Evolutionary conservation across 2,888 invertebrate genomes (phyloP), one percentile per base, ranked within the genome.

Genomic region (Cheilosia grossa): DNA sequence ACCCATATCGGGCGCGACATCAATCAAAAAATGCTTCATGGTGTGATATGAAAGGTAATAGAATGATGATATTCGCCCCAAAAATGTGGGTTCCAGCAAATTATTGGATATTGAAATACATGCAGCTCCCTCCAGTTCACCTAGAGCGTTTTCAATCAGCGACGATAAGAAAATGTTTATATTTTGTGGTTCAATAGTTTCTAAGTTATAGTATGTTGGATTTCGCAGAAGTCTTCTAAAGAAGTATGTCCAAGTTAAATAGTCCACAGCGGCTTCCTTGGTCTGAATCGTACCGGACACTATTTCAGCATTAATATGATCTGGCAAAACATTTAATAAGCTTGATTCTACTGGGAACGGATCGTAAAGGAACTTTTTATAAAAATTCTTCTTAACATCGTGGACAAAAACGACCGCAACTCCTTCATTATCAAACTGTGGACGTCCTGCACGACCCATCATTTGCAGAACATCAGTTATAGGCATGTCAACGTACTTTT

Each of bases 321-420:
- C 99, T 0, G 99, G 96, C 69, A 99, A 91, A 0, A 98, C 99
- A 73, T 95, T 94, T 6, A 99, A 93, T 51, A 99, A 92, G 90
- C 97, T 98, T 0, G 99, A 99, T 92, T 99, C 99, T 0, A 99
- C 99, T 0, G 99, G 99, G 93, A 99, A 99, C 0, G 99, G 99
- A 91, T 99, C 99, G 92, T 99, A 99, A 0, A 99, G 93, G 93
- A 99, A 99, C 91, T 98, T 98, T 91, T 98, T 98, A 93, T 99
- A 99, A 93, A 99, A 99, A 91, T 97, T 97, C 92, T 99, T 99
- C 93, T 99, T 99, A 58, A 97, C 95, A 89, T 99, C 99, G 89
- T 99, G 99, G 0, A 99, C 97, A 87, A 97, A 92, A 1, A 97
- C 96, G 5, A 97, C 96, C 0, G 97, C 97, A 1, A 97, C 95